phyloP scores from a whole-genome alignment of 2,113 vertebrate genomes.

The Nettapus auritus region DNA sequence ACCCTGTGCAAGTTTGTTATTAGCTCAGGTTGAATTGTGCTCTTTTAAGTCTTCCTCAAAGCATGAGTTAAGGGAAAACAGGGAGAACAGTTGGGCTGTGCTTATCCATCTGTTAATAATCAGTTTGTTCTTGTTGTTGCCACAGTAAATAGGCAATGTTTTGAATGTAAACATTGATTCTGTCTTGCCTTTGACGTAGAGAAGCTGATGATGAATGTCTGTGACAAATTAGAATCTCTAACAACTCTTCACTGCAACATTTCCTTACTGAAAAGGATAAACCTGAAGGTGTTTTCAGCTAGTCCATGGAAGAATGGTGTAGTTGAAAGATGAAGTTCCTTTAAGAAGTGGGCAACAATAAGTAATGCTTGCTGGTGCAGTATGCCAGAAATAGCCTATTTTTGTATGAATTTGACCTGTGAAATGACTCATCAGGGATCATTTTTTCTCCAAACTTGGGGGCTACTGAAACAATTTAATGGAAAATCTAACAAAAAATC shows the following conservation, averaged over 20 bases:
- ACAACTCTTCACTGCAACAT: not conserved
- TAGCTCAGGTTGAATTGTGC: not conserved
- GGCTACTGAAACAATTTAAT: not conserved
- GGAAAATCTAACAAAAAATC: not conserved
- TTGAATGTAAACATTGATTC: not conserved
- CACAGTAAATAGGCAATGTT: not conserved
- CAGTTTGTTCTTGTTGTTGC: not conserved
- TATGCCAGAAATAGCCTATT: not conserved
- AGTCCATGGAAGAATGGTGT: not conserved
- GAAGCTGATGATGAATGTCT: not conserved
- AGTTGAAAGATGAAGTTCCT: not conserved
- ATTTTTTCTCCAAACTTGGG: not conserved
- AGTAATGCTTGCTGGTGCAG: not conserved
- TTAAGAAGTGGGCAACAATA: not conserved
- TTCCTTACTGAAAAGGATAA: not conserved
- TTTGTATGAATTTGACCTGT: not conserved
- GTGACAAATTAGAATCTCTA: not conserved
- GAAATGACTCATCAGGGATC: not conserved
- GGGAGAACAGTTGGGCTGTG: not conserved
- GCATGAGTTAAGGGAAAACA: not conserved
- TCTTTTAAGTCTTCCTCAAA: conserved; percentile 18
- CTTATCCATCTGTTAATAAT: not conserved
- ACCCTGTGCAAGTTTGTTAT: not conserved
- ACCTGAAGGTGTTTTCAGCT: not conserved
- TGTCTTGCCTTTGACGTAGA: not conserved